Base-by-base conservation (phyloP, 2,888 invertebrate species). In the Standfussiana lucernea region DNA sequence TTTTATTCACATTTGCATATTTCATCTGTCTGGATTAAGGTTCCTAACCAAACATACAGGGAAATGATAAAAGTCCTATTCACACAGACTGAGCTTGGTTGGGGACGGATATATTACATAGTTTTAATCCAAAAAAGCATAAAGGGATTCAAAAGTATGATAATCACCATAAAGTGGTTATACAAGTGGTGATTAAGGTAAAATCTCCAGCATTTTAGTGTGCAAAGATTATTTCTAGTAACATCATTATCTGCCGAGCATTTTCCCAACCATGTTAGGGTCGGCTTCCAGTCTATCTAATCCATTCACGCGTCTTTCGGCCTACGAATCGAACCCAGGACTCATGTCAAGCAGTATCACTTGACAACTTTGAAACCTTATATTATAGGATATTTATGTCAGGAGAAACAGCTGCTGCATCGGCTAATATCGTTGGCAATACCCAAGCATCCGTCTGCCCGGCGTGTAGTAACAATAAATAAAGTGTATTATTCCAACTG, bases 1-100 rank as follows among this genome's bases (percentile, higher is more conserved):
- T 61, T 40, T 18, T 21, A 32, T 61, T 47, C 32, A 28, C 28
- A 59, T 53, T 56, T 47, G 24, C n/a, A 24, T 67, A 10, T 68
- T 77, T 77, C 72, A 78, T 77, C 45, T 35, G 2, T 28, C 4
- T 28, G 78, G 77, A 72, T 82, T 77, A 72, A 8, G 13, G 21
- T 53, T 37, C 45, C 68, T 68, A 47, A 42, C 6, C 68, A 77
- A 69, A 77, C 28, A 74, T 15, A 42, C 47, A 61, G 35, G 18
- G 35, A 56, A 66, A 28, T 37, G 45, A 76, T 77, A 28, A 76
- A 37, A 77, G 13, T 62, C 61, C 77, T 78, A 24, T 47, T 32
- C 59, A 62, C 13, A 82, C 50, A 76, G 35, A 66, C 37, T 72
- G n/a, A 62, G 35, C 62, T 67, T 67, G 0, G 15, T 62, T 18